These are phyloP conservation scores for Loriculus beryllinus DNA, from an alignment of 2,797 vertebrate species.

Conservation along the genomic window DNA sequence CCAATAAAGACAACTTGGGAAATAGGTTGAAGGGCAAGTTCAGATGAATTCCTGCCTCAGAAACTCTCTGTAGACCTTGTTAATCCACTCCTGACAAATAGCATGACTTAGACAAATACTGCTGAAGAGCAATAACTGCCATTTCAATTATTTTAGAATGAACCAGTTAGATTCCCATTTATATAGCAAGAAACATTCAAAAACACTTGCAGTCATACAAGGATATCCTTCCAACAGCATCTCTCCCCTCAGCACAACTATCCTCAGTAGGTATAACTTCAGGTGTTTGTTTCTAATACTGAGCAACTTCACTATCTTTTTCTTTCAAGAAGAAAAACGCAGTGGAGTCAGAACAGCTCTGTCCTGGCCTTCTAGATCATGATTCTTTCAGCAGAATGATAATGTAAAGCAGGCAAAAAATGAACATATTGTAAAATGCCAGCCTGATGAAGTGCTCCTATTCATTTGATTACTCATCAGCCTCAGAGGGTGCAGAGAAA, in stretches of 20 bases:
- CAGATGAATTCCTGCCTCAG: not conserved
- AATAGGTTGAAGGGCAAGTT: not conserved
- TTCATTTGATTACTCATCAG: not conserved
- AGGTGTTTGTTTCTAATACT: not conserved
- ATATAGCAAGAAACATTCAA: not conserved
- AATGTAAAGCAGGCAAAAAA: not conserved
- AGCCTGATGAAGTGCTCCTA: conserved; percentile 1
- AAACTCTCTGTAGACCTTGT: not conserved
- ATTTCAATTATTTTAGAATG: not conserved
- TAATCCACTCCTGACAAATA: not conserved
- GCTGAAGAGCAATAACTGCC: not conserved
- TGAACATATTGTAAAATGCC: not conserved
- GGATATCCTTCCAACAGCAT: not conserved
- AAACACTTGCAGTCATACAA: not conserved
- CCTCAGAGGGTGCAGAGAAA: not conserved
- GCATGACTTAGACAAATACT: not conserved
- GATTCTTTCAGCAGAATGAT: not conserved
- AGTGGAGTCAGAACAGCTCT: not conserved
- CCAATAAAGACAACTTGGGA: not conserved
- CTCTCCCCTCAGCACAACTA: not conserved
- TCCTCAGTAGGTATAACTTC: not conserved
- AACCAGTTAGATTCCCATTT: not conserved
- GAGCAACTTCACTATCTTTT: not conserved
- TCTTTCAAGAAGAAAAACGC: not conserved
- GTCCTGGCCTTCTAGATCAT: not conserved